A percentile compares a stretch with the other conserved stretches of the same genome.
phyloP scores from a whole-genome alignment of 2,888 invertebrate species.

The Aproaerema taeniolella region DNA sequence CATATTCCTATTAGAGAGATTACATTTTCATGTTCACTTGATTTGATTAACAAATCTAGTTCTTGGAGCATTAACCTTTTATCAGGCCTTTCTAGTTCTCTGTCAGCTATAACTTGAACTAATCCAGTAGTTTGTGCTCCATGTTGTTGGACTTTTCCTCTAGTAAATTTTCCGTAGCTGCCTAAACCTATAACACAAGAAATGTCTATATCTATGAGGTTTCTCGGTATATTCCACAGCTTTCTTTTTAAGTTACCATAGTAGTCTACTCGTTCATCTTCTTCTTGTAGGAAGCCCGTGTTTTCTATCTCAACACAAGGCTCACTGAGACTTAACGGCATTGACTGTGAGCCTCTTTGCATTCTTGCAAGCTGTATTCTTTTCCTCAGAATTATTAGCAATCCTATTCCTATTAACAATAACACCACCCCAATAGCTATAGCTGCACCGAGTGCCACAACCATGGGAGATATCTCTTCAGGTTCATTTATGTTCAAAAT shows the following conservation, averaged over 20 bases:
- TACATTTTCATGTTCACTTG: slow-evolving; percentile 84
- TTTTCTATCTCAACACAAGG: slow-evolving; percentile 90
- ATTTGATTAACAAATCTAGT: slow-evolving; percentile 82
- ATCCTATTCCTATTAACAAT: slow-evolving; percentile 79
- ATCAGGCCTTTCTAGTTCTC: slow-evolving; percentile 69
- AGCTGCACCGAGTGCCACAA: slow-evolving; percentile 73
- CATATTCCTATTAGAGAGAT: slow-evolving; percentile 87
- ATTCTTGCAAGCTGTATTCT: slow-evolving; percentile 62
- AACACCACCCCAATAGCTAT: slow-evolving; percentile 86
- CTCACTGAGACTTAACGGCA: slow-evolving; percentile 86
- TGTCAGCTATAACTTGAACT: slow-evolving; percentile 82
- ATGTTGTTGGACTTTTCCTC: slow-evolving; percentile 81
- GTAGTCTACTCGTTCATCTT: slow-evolving; percentile 81
- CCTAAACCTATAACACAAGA: slow-evolving; percentile 84
- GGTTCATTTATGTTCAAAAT: slow-evolving; percentile 71
- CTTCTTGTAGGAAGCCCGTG: slow-evolving; percentile 86
- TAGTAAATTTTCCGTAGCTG: slow-evolving; percentile 86
- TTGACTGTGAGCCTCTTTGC: slow-evolving; percentile 65
- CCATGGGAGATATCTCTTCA: slow-evolving; percentile 63
- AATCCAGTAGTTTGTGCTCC: slow-evolving; percentile 70
- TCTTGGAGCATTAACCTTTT: slow-evolving; percentile 80
- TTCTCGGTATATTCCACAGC: slow-evolving; percentile 84
- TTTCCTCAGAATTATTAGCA: slow-evolving; percentile 78
- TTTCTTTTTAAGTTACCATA: slow-evolving; percentile 86
- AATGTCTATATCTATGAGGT: slow-evolving; percentile 83